Percentiles rank a stretch among this genome's conserved stretches.
Evolutionary conservation across 1,140 invertebrate genomes (phyloP).

Genomic region (Patella vulgata): DNA sequence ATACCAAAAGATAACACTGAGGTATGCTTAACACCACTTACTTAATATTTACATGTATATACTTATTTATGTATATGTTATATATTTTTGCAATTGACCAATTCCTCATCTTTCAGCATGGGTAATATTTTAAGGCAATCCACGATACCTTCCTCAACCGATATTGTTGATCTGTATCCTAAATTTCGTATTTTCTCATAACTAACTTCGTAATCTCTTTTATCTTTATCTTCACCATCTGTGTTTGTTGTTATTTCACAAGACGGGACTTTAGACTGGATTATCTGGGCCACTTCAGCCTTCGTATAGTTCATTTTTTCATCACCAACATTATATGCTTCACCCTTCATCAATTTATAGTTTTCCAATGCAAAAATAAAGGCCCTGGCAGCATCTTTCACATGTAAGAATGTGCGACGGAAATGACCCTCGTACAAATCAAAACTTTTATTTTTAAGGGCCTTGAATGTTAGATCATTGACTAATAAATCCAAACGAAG

Average conservation of each 20-base stretch:
- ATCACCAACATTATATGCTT: constrained; percentile 55
- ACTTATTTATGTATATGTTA: no score
- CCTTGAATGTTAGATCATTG: constrained; percentile 57
- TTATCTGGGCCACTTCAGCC: constrained; percentile 42
- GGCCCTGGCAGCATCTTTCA: constrained; percentile 52
- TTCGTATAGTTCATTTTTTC: constrained; percentile 57
- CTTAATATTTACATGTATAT: no score
- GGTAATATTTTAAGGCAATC: constrained; percentile 50
- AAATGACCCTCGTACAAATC: constrained; percentile 57
- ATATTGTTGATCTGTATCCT: constrained; percentile 41
- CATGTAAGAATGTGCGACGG: constrained; percentile 54
- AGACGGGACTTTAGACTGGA: constrained; percentile 35
- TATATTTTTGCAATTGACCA: constrained; percentile 44
- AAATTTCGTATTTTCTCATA: constrained; percentile 48
- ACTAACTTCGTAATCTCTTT: constrained; percentile 55
- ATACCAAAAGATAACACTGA: no score
- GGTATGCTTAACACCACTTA: no score
- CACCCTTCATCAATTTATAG: constrained; percentile 47
- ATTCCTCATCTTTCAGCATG: constrained; percentile 34
- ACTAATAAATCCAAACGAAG: constrained; percentile 54
- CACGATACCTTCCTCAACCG: constrained; percentile 45
- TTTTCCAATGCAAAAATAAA: constrained; percentile 52
- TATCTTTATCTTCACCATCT: constrained; percentile 50
- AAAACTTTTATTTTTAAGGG: constrained; percentile 49
- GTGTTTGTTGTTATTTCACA: constrained; percentile 41